Evolutionary conservation across 1,140 invertebrate genomes (phyloP), one percentile per base, ranked within the genome.

Genomic region (Heliconius congener): DNA sequence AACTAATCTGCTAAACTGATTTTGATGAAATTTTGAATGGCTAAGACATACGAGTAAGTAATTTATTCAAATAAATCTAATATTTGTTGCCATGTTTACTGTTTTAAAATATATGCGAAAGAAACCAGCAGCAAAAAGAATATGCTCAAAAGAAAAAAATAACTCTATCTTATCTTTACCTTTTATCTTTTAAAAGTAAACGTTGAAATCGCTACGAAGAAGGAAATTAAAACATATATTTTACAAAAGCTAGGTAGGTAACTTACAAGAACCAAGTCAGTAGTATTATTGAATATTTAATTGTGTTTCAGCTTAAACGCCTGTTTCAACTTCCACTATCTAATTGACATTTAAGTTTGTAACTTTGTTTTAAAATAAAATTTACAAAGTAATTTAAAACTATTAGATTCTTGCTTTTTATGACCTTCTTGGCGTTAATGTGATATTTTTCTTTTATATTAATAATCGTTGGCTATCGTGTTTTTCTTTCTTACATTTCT

Each of bases 311-410:
- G n/a, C 18, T 72, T 76, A 71, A 72, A 72, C 76, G 34, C 30
- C 70, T 71, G 55, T 60, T 16, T 18, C 46, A 71, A 76, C 60
- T 76, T 50, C 37, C 18, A 39, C 57, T 46, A 46, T 46, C 30
- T 71, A 50, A 76, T 77, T 77, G 76, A 77, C 70, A 77, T 77
- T 77, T 73, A 73, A 77, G 34, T 77, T 77, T n/a, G 71, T 72
- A 77, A 50, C 27, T 77, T 77, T 57, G 76, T 73, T 73, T 77
- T n/a, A 66, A 27, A 66, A 30, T 66, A 76, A 76, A 18, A 23
- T 76, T 76, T 70, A 76, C 19, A 39, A 70, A 76, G 66, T 76
- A 50, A 76, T 70, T 76, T 46, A 76, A 70, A 76, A 76, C 57
- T 76, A 60, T 16, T 66, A 27, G 27, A 23, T 23, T 66, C 27